Evolutionary conservation across 2,888 invertebrate genomes (phyloP).

Genomic region (Galeruca laticollis): DNA sequence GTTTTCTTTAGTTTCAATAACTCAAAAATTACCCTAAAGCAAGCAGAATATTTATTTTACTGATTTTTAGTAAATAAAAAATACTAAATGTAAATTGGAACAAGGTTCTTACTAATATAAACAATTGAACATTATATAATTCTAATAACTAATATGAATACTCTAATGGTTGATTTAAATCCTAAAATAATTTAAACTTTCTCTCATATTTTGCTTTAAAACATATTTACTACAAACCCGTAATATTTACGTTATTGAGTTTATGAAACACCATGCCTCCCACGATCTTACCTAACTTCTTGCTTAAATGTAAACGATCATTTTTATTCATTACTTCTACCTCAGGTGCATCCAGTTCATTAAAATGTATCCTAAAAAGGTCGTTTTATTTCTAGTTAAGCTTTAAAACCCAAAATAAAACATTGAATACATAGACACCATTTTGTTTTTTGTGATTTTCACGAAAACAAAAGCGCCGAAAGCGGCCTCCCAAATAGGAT

Average conservation of each 20-base stretch:
- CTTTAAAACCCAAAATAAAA: conserved; percentile 63
- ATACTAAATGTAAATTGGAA: conserved; percentile 38
- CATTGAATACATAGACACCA: conserved; percentile 63
- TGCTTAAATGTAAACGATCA: conserved; percentile 10
- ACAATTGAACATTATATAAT: conserved; percentile 40
- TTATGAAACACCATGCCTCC: conserved; percentile 37
- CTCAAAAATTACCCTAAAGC: conserved; percentile 46
- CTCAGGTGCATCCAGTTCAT: conserved; percentile 22
- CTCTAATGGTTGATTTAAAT: background rate
- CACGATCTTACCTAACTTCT: conserved; percentile 30
- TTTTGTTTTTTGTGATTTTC: conserved; percentile 64
- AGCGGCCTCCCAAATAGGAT: conserved; percentile 35
- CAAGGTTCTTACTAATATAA: conserved; percentile 44
- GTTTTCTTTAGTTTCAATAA: conserved; percentile 42
- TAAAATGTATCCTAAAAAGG: conserved; percentile 16
- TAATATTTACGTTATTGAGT: conserved; percentile 35
- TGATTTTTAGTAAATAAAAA: conserved; percentile 4
- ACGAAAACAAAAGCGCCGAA: conserved; percentile 36
- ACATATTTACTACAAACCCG: conserved; percentile 15
- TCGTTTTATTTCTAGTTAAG: conserved; percentile 45
- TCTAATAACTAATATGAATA: conserved; percentile 14
- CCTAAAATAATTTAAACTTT: conserved; percentile 5
- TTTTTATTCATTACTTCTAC: background rate
- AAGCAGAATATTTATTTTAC: conserved; percentile 8
- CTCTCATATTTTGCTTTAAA: conserved; percentile 22